Conservation (phyloP, 2,113 vertebrate species). For the Cyanistes caeruleus region DNA sequence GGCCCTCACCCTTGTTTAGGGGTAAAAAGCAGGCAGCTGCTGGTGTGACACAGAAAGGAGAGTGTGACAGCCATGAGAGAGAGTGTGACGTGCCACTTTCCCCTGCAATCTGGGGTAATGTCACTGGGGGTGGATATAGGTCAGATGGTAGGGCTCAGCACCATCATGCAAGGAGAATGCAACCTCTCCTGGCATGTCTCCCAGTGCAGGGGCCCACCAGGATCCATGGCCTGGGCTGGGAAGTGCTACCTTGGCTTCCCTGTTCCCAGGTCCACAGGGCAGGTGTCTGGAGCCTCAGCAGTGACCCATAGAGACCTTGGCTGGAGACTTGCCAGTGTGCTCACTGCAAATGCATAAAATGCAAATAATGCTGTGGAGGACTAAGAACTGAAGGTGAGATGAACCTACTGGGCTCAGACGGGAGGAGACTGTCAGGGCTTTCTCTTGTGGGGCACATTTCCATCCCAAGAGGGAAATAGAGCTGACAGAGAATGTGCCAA, state of each 20-base stretch:
- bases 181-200: background rate
- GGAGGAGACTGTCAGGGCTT: background rate
- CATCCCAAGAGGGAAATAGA: background rate
- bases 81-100: background rate
- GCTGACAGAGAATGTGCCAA: background rate
- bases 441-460: background rate
- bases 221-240: background rate
- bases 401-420: background rate
- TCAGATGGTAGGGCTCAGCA: background rate
- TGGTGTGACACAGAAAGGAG: background rate
- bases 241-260: background rate
- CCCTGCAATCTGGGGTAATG: background rate
- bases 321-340: background rate
- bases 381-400: background rate
- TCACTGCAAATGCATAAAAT: background rate
- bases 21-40: background rate
- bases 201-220: fast-evolving
- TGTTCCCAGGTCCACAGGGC: background rate
- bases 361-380: background rate
- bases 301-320: fast-evolving
- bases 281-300: background rate
- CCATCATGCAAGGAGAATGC: background rate
- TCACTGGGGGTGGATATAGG: fast-evolving
- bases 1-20: background rate
- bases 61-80: background rate